Evolutionary conservation across 2,888 invertebrate species (phyloP).

Genomic region (Morpho deidamia): DNA sequence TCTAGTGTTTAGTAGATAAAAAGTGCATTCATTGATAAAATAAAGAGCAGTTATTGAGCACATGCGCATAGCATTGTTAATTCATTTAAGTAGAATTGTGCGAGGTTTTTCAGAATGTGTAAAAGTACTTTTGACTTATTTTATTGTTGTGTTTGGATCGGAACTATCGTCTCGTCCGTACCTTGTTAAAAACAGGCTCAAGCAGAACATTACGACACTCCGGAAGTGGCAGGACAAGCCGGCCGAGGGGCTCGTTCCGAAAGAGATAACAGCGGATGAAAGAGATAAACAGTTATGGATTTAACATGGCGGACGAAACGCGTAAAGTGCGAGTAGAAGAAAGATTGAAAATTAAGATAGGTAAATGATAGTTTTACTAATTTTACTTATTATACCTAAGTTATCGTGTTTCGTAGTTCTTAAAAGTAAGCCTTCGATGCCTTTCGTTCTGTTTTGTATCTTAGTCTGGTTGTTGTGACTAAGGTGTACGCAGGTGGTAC

Average conservation of each 20-base stretch:
- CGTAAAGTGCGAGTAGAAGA: slow-evolving; percentile 95
- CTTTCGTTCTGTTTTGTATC: slow-evolving; percentile 7
- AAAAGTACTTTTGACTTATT: slow-evolving; percentile 35
- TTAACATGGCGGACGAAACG: slow-evolving; percentile 95
- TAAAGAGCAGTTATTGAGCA: slow-evolving; percentile 58
- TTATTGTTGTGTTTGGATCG: slow-evolving; percentile 40
- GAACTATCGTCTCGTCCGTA: slow-evolving; percentile 35
- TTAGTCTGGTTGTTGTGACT: slow-evolving; percentile 55
- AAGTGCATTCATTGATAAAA: slow-evolving; percentile 68
- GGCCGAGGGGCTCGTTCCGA: slow-evolving; percentile 74
- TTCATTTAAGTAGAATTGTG: slow-evolving; percentile 35
- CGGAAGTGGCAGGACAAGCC: slow-evolving; percentile 77
- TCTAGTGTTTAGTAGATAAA: slow-evolving; percentile 34
- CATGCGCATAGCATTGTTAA: slow-evolving; percentile 64
- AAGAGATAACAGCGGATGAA: slow-evolving; percentile 79
- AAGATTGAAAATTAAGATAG: slow-evolving; percentile 96
- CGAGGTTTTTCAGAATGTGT: slow-evolving; percentile 37
- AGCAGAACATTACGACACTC: slow-evolving; percentile 77
- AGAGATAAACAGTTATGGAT: slow-evolving; percentile 86
- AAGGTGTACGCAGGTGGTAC: slow-evolving; percentile 70
- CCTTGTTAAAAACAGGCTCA: slow-evolving; percentile 53
- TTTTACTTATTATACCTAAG: slow-evolving; percentile 3
- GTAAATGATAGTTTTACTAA: slow-evolving; percentile 78
- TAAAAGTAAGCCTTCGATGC: not conserved
- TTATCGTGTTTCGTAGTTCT: not conserved